Percentiles rank a stretch among this genome's conserved stretches.
Conservation (phyloP, 2,113 vertebrate species). For the Lamprotornis superbus region DNA sequence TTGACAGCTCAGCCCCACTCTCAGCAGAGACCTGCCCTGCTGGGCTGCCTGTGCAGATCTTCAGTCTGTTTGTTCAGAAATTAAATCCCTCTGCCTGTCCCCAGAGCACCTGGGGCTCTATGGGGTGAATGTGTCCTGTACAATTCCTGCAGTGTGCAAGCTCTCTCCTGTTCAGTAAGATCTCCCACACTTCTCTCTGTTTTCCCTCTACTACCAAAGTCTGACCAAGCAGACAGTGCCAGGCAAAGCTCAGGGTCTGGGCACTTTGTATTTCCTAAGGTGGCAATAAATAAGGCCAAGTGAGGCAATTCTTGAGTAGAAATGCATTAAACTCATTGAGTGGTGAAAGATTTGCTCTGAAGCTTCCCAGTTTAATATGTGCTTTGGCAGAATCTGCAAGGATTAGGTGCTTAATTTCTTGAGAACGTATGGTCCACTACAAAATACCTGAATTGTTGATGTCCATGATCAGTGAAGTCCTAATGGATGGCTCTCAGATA, state of each 20-base stretch:
- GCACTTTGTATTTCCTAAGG: not conserved
- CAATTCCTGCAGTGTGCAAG: not conserved
- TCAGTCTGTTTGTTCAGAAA: not conserved
- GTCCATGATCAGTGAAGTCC: not conserved
- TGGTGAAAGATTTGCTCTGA: not conserved
- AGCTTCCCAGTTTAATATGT: constrained; percentile 22
- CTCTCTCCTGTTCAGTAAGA: not conserved
- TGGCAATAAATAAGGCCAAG: not conserved
- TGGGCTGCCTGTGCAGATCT: not conserved
- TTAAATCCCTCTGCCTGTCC: not conserved
- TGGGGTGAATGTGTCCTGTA: not conserved
- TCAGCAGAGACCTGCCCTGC: not conserved
- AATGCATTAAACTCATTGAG: not conserved
- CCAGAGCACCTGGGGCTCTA: not conserved
- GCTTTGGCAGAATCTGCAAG: constrained; percentile 25
- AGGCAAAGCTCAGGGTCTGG: not conserved
- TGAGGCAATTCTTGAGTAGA: not conserved
- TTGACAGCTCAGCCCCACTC: not conserved
- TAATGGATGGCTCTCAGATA: not conserved
- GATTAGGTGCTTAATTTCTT: not conserved
- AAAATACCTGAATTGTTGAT: not conserved
- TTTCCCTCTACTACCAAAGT: not conserved
- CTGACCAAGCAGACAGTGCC: not conserved
- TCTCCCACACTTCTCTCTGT: not conserved
- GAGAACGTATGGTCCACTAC: not conserved